These are phyloP conservation scores for Hemitrygon akajei DNA, from an alignment of 2,797 vertebrate species.

Conservation along the genomic window DNA sequence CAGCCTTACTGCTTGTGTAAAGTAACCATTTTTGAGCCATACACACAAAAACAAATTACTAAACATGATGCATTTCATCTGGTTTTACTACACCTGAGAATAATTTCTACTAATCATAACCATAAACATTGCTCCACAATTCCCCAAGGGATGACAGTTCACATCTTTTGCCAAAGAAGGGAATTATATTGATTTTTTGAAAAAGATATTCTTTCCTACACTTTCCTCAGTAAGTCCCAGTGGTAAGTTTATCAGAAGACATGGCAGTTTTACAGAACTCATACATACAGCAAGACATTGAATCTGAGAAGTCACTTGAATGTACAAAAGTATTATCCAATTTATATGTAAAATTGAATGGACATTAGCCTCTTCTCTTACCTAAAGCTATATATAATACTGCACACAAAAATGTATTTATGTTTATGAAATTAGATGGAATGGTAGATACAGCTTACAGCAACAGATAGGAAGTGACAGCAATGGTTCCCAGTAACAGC, in stretches of 20 bases:
- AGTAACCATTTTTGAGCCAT: too few relatives aligned
- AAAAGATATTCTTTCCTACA: not conserved
- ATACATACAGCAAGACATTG: not conserved
- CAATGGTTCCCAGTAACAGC: slow-evolving; percentile 32
- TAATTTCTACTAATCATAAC: not conserved
- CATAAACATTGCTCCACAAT: not conserved
- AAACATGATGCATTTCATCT: not conserved
- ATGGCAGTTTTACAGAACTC: slow-evolving; percentile 21
- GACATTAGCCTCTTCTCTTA: not conserved
- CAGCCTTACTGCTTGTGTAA: too few relatives aligned
- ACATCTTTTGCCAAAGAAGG: not conserved
- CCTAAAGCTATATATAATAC: slow-evolving; percentile 13
- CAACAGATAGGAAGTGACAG: not conserved
- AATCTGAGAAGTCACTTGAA: not conserved
- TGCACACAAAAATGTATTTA: not conserved
- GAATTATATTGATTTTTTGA: not conserved
- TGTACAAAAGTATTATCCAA: slow-evolving; percentile 30
- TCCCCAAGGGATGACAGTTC: slow-evolving; percentile 6
- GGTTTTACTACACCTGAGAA: not conserved
- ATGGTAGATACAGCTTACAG: not conserved
- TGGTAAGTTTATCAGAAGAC: not conserved
- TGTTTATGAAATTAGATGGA: not conserved
- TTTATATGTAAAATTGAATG: not conserved
- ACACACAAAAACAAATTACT: slow-evolving; percentile 4
- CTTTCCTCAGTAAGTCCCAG: not conserved